These are phyloP conservation scores for Dynastes grantii DNA, from an alignment of 2,888 invertebrate species.

Conservation along the genomic window DNA sequence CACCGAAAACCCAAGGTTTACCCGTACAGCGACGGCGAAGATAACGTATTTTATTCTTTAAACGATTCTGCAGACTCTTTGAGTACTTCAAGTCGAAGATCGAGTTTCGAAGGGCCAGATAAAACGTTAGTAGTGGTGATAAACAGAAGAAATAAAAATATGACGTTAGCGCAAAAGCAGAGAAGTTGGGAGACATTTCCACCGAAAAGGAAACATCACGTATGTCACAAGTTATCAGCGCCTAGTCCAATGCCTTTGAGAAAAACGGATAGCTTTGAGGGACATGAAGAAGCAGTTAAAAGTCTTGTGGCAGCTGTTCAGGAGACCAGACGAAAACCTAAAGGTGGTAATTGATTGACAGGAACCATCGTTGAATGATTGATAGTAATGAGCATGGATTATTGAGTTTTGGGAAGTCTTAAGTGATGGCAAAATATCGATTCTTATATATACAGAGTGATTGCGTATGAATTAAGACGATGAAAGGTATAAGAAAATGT, in stretches of 20 bases:
- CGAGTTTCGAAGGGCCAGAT: constrained; percentile 71
- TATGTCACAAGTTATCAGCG: constrained; percentile 65
- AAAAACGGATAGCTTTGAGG: constrained; percentile 80
- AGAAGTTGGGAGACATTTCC: constrained; percentile 79
- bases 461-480: not conserved
- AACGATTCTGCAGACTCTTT: constrained; percentile 74
- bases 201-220: constrained; percentile 70
- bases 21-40: constrained; percentile 75
- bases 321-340: constrained; percentile 75
- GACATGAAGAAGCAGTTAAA: constrained; percentile 80
- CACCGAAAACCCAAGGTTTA: constrained; percentile 70
- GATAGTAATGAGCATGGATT: constrained; percentile 38
- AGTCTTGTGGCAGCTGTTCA: constrained; percentile 79
- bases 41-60: constrained; percentile 72
- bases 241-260: constrained; percentile 69
- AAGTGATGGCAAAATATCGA: not conserved
- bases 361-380: constrained; percentile 38
- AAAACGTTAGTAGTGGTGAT: constrained; percentile 75
- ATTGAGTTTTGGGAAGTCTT: constrained; percentile 16
- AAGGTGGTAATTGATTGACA: constrained; percentile 65
- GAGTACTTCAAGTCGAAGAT: constrained; percentile 74
- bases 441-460: constrained; percentile 34
- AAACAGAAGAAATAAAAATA: constrained; percentile 66
- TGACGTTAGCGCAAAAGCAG: constrained; percentile 74
- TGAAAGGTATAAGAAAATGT: not conserved